Evolutionary conservation across 2,113 vertebrate genomes (phyloP), one percentile per base, ranked within the genome.

Genomic region (Xenopus tropicalis): DNA sequence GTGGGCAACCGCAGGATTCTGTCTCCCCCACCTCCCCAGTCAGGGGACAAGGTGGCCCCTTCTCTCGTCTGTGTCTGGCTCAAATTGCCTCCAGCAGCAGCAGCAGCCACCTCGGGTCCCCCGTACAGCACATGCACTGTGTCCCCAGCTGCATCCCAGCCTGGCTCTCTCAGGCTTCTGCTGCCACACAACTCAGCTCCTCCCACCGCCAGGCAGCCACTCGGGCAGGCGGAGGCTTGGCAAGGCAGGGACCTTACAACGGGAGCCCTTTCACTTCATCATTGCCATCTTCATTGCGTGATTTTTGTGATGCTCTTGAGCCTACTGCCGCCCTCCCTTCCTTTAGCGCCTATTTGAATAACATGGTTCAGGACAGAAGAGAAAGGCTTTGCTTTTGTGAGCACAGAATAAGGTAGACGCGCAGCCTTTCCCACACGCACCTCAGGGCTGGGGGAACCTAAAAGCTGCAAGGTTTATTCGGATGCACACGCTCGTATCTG

Each of bases 141-240:
- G 16, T 25, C 69, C 70, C 78, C 79, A 75, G 79, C 82, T 81
- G 56, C 75, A 83, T 82, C 82, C 80, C 19, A n/a, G 52, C 52
- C 52, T n/a, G 52, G 3, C 17, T 71, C 82, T 63, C 81, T 77
- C 80, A 71, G 80, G 78, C 43, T 72, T 78, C 80, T 79, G 80
- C 67, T 21, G 78, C 72, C 78, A 56, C 69, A 29, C 78, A 48
- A 52, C 29, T 37, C 78, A 43, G 81, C 87, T 87, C 85, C 85
- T 79, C 82, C 84, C 84, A 83, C 85, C 86, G 29, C 77, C 77
- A 58, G 80, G 68, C 72, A 73, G 82, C 71, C 83, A 73, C 80
- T 79, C 81, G 79, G 20, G 70, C 61, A 64, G 70, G 58, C 56
- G 69, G 69, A 46, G 57, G 56, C 16, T n/a, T 22, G 68, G 68